Evolutionary conservation across 1,140 invertebrate genomes (phyloP).

Genomic region (Cecropterus lyciades): DNA sequence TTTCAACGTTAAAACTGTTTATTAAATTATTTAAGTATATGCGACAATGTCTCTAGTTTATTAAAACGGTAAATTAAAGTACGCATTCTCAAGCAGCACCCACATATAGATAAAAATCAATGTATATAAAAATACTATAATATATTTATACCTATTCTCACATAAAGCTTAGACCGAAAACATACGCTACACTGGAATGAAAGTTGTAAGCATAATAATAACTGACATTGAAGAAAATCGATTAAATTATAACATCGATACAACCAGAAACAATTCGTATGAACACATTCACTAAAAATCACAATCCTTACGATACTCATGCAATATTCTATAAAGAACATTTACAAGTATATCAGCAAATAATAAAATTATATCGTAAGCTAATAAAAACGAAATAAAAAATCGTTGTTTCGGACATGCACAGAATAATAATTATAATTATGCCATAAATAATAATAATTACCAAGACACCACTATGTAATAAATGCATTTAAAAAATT

Average conservation of each 20-base stretch:
- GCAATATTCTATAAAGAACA: conserved; percentile 47
- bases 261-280: conserved; percentile 40
- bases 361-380: conserved; percentile 63
- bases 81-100: conserved; percentile 69
- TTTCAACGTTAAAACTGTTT: conserved; percentile 10
- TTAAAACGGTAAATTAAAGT: conserved; percentile 50
- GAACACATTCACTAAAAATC: conserved; percentile 54
- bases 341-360: conserved; percentile 55
- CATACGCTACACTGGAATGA: conserved; percentile 80
- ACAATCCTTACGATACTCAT: conserved; percentile 59
- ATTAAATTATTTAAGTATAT: conserved; percentile 42
- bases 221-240: conserved; percentile 45
- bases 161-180: conserved; percentile 75
- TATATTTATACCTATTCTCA: conserved; percentile 68
- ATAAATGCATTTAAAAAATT: conserved; percentile 69
- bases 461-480: conserved; percentile 49
- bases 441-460: conserved; percentile 41
- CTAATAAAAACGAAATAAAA: conserved; percentile 73
- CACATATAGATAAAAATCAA: conserved; percentile 68
- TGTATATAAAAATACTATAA: conserved; percentile 72
- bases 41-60: conserved; percentile 43
- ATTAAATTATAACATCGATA: conserved; percentile 52
- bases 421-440: conserved; percentile 48
- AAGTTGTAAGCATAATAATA: conserved; percentile 69
- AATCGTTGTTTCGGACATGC: conserved; percentile 70